These are phyloP conservation scores for Gortyna flavago DNA, from an alignment of 2,888 invertebrate genomes.

Conservation along the genomic window DNA sequence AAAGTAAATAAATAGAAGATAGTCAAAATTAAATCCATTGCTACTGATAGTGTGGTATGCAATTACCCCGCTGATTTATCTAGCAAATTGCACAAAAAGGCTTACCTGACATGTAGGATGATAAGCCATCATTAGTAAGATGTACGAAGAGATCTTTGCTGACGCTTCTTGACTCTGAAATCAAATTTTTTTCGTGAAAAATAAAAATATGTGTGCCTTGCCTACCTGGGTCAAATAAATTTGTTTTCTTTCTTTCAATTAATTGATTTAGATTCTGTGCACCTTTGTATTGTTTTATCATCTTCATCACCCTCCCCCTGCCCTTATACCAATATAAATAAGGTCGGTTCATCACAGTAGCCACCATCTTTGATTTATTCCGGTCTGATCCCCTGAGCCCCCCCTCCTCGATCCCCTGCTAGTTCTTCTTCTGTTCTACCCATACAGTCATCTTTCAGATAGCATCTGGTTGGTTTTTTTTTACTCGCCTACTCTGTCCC, in stretches of 20 bases:
- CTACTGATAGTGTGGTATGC: too few relatives aligned
- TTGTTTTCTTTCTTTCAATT: not conserved
- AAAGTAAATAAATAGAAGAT: too few relatives aligned
- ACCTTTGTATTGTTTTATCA: not conserved
- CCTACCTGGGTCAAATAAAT: too few relatives aligned
- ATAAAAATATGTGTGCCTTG: too few relatives aligned
- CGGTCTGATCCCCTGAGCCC: too few relatives aligned
- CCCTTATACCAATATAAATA: not conserved
- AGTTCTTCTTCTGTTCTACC: too few relatives aligned
- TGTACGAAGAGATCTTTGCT: constrained; percentile 80
- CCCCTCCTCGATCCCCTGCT: too few relatives aligned
- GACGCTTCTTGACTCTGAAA: constrained; percentile 86
- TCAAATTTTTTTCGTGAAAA: too few relatives aligned
- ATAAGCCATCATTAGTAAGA: constrained; percentile 84
- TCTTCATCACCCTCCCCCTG: not conserved
- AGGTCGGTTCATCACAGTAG: not conserved
- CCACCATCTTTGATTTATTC: too few relatives aligned
- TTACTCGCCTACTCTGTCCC: too few relatives aligned
- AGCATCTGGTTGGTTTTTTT: not conserved
- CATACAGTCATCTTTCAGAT: not conserved
- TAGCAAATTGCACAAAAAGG: not conserved
- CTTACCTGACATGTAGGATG: constrained; percentile 64
- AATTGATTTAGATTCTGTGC: not conserved
- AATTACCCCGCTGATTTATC: too few relatives aligned
- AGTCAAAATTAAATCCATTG: too few relatives aligned